Base-by-base conservation (phyloP, 2,888 invertebrate genomes). In the Dryococelus australis region DNA sequence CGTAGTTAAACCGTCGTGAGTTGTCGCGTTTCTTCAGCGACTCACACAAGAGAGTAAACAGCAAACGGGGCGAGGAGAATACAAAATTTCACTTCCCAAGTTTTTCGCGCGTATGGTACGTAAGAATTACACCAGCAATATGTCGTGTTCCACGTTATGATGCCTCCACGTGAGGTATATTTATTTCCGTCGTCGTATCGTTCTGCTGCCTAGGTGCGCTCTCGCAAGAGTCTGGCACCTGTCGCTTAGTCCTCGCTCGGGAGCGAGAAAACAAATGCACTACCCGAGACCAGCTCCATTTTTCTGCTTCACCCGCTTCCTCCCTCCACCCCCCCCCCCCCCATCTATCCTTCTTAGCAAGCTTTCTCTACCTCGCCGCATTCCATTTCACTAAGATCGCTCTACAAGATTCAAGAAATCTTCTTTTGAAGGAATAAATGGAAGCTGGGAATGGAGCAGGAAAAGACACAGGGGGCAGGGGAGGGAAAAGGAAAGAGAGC, bases 301-400 rank as follows among this genome's bases (percentile, higher is more conserved):
- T 65, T n/a, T 65, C 65, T 65, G 65, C 24, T 24, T 65, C 65
- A 10, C 65, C 16, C 16, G 0, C 20, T 6, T 24, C 65, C 65
- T 1, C 24, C 65, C n/a, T 16, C 24, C 1, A 8, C 20, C 2
- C 12, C 47, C 47, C n/a, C n/a, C n/a, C n/a, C n/a, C n/a, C n/a
- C n/a, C n/a, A n/a, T n/a, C n/a, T n/a, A n/a, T n/a, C n/a, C n/a
- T n/a, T n/a, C n/a, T n/a, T n/a, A n/a, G 47, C 1, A 35, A n/a
- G 65, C 65, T 65, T 65, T 65, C 65, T n/a, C n/a, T 65, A n/a
- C 65, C 65, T 65, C 65, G 65, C 65, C 65, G 65, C 65, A 65
- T 65, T 65, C 65, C 65, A 65, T 65, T 65, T 65, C 65, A 65
- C 65, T 65, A 65, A 65, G 65, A 65, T 65, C 65, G 65, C 65